Evolutionary conservation across 2,797 vertebrate genomes (phyloP), one percentile per base, ranked within the genome.

Genomic region (Cetoscarus ocellatus): DNA sequence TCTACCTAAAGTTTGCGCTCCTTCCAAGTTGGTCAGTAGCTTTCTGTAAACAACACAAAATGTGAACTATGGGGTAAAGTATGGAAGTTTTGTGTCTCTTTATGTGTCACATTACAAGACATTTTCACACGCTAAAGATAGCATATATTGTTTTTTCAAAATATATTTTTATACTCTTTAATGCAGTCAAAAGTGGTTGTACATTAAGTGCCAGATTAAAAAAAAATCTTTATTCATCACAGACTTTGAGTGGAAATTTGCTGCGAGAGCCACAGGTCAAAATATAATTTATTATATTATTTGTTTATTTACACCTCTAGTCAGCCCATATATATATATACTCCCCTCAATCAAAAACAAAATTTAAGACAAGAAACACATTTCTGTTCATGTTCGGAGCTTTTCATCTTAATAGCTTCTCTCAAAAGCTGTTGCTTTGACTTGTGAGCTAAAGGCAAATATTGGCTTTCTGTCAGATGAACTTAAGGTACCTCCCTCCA

Each of bases 251-350:
- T 65, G 53, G 15, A 48, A 52, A 48, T 77, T 40, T 8, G 34
- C 61, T 56, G 61, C 70, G 40, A 58, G 44, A 67, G 38, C 15
- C 44, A 60, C 47, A 61, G 67, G 57, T 73, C 58, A 61, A 85
- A 85, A 85, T 79, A 81, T 85, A 78, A 87, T 71, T 77, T 86
- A 66, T 85, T 90, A 90, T 83, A 86, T 88, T 88, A 86, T 77
- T 77, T 68, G 55, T 78, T 35, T 90, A 87, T 91, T 60, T 85
- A 87, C 71, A 85, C 69, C 49, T 80, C 61, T 75, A 63, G 62
- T 63, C 69, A 71, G 67, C 64, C 82, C 43, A 38, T 61, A 69
- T n/a, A 55, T 61, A 69, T n/a, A 55, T 69, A 42, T 67, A 72
- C 60, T 79, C 48, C 58, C 51, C 13, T 34, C 44, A 35, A 42